Evolutionary conservation across 2,888 invertebrate genomes (phyloP).

Genomic region (Taphrorychus bicolor): DNA sequence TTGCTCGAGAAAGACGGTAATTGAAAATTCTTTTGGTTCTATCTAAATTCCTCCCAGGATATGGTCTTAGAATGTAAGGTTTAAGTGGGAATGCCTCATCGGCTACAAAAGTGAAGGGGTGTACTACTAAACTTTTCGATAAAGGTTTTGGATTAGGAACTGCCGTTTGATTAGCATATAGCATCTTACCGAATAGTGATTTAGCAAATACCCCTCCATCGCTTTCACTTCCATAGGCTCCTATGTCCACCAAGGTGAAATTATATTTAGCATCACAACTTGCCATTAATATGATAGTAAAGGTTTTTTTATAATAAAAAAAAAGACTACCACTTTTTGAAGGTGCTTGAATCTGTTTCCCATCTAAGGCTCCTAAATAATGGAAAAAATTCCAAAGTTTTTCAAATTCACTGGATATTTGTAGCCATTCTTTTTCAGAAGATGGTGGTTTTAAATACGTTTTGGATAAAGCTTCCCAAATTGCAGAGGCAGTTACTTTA

Average conservation of each 20-base stretch:
- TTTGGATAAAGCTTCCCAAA: background rate
- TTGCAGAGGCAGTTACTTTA: background rate
- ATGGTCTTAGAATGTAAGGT: conserved; percentile 43
- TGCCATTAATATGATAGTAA: conserved; percentile 4
- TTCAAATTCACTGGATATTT: background rate
- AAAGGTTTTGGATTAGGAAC: conserved; percentile 24
- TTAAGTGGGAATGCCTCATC: conserved; percentile 44
- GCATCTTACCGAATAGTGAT: conserved; percentile 35
- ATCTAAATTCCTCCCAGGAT: conserved; percentile 35
- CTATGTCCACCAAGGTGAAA: conserved; percentile 21
- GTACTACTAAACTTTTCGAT: conserved; percentile 17
- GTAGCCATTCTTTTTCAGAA: background rate
- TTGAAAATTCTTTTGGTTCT: conserved; percentile 40
- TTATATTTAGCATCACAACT: conserved; percentile 22
- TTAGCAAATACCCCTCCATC: conserved; percentile 14
- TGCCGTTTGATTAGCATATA: conserved; percentile 29
- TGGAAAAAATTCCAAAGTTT: background rate
- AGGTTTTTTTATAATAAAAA: conserved; percentile 8
- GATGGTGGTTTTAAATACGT: background rate
- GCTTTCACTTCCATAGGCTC: conserved; percentile 19
- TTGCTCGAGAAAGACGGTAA: conserved; percentile 40
- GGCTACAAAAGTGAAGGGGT: conserved; percentile 40
- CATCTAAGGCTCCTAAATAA: background rate
- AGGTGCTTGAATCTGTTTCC: conserved; percentile 4
- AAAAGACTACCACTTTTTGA: conserved; percentile 2